Conservation (phyloP, 1,140 invertebrate species). For the Drosophila obscura region DNA sequence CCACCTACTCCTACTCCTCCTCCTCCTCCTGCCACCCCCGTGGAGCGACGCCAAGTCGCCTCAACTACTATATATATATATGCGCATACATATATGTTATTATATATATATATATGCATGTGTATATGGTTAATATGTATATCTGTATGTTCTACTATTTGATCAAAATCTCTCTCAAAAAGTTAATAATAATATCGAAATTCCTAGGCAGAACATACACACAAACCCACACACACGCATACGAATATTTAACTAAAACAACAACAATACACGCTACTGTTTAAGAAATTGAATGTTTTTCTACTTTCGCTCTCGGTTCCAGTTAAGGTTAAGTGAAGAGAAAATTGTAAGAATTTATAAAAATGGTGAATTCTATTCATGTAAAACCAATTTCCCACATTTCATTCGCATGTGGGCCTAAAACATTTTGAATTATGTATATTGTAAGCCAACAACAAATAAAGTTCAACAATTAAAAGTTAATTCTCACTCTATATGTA, state of each 20-base stretch:
- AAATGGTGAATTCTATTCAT: slow-evolving; percentile 57
- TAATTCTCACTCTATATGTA: slow-evolving; percentile 8
- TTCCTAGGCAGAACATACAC: slow-evolving; percentile 37
- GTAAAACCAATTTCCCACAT: slow-evolving; percentile 71
- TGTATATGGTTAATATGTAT: slow-evolving; percentile 57
- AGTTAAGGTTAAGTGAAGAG: slow-evolving; percentile 44
- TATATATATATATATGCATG: slow-evolving; percentile 2
- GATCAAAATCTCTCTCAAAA: slow-evolving; percentile 73
- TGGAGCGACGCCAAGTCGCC: slow-evolving; percentile 70
- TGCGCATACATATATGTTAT: slow-evolving; percentile 3
- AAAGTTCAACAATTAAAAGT: slow-evolving; percentile 78
- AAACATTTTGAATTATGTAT: slow-evolving; percentile 72
- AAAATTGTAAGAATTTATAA: slow-evolving; percentile 54
- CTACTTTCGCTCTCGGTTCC: slow-evolving; percentile 53
- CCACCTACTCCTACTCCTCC: slow-evolving; percentile 52
- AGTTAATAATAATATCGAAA: slow-evolving; percentile 54
- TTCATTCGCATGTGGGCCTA: slow-evolving; percentile 72
- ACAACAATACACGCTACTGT: slow-evolving; percentile 51
- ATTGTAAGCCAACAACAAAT: slow-evolving; percentile 74
- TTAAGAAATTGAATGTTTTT: slow-evolving; percentile 63
- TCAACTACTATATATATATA: slow-evolving; percentile 45
- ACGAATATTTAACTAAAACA: slow-evolving; percentile 56
- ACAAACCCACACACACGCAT: slow-evolving; percentile 21
- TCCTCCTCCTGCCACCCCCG: slow-evolving; percentile 42
- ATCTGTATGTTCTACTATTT: slow-evolving; percentile 61